Conservation (phyloP, 1,140 invertebrate species). For the Nasonia longicornis region DNA sequence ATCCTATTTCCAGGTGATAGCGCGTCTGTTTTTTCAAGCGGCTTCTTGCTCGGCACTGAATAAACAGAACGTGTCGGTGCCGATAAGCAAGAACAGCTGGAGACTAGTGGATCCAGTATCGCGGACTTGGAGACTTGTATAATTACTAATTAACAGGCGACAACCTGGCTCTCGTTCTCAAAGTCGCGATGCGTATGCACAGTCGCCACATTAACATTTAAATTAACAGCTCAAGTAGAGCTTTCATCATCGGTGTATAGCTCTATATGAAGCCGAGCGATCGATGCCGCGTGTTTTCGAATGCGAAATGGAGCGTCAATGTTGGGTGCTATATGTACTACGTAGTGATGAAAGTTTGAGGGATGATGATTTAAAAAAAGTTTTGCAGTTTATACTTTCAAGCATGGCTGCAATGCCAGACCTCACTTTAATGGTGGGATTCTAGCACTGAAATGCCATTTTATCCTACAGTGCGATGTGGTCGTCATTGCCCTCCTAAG, state of each 20-base stretch:
- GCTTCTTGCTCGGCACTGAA: not conserved
- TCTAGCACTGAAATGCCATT: too few relatives aligned
- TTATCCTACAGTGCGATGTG: too few relatives aligned
- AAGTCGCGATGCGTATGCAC: not conserved
- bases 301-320: too few relatives aligned
- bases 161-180: not conserved
- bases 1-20: not conserved
- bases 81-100: not conserved
- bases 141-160: not conserved
- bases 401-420: too few relatives aligned
- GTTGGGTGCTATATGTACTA: too few relatives aligned
- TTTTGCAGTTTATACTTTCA: too few relatives aligned
- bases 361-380: too few relatives aligned
- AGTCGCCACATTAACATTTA: slow-evolving; percentile 44
- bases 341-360: too few relatives aligned
- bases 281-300: not conserved
- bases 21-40: not conserved
- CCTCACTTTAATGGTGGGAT: too few relatives aligned
- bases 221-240: slow-evolving; percentile 37
- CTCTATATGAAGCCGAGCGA: slow-evolving; percentile 44
- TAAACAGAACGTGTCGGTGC: not conserved
- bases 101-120: not conserved
- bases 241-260: slow-evolving; percentile 17
- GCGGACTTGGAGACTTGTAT: not conserved
- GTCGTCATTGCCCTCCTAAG: too few relatives aligned